Evolutionary conservation across 2,113 vertebrate genomes (phyloP).

Genomic region (Catharus bicknelli): DNA sequence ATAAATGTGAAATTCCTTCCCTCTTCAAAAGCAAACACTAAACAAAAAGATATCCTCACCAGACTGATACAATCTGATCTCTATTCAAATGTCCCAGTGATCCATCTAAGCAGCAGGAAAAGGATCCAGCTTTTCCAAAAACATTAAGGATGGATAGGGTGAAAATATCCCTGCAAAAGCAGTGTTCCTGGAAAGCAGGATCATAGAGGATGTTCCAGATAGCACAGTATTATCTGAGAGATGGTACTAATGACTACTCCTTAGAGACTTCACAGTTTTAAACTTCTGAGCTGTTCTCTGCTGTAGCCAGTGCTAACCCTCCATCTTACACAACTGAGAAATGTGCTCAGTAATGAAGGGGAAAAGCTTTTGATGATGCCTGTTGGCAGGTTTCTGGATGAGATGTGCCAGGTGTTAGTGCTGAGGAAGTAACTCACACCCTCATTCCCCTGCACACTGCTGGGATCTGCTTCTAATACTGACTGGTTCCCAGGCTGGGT

Average conservation of each 20-base stretch:
- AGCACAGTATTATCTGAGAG: background rate
- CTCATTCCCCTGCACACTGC: rapidly evolving
- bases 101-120: background rate
- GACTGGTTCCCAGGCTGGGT: background rate
- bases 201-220: background rate
- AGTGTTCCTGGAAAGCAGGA: background rate
- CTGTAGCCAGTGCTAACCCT: background rate
- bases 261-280: background rate
- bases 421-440: background rate
- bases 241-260: background rate
- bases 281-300: background rate
- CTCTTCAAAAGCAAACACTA: background rate
- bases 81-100: background rate
- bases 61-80: background rate
- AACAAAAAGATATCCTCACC: background rate
- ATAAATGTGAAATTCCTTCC: background rate
- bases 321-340: background rate
- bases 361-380: background rate
- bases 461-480: background rate
- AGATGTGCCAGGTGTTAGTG: rapidly evolving
- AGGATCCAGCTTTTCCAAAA: background rate
- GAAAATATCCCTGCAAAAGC: background rate
- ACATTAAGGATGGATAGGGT: background rate
- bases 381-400: background rate
- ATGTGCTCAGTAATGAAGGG: background rate